phyloP scores from a whole-genome alignment of 2,888 invertebrate genomes.

The Limenitis camilla region DNA sequence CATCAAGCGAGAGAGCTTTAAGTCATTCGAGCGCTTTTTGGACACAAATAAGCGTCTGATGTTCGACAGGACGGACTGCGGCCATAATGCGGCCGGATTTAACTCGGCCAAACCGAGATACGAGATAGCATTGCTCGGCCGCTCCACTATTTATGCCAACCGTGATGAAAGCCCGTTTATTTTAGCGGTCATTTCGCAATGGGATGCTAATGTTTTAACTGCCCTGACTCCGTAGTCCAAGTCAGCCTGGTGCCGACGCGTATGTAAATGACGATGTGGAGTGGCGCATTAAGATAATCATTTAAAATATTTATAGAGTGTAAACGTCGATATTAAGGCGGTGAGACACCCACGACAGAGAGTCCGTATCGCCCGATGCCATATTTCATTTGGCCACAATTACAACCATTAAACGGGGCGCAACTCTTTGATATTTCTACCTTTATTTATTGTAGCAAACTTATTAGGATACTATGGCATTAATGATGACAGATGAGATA shows the following conservation, averaged over 20 bases:
- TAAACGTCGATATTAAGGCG: conserved; percentile 64
- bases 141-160: conserved; percentile 29
- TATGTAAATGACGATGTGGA: conserved; percentile 50
- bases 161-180: conserved; percentile 41
- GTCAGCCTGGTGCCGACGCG: conserved; percentile 34
- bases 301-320: conserved; percentile 67
- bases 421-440: conserved; percentile 65
- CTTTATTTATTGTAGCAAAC: conserved; percentile 69
- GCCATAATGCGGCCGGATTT: conserved; percentile 60
- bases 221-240: conserved; percentile 26
- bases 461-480: conserved; percentile 71
- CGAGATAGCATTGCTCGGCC: conserved; percentile 1
- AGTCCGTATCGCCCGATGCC: conserved; percentile 45
- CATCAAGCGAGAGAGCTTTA: conserved; percentile 67
- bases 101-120: conserved; percentile 17
- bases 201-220: conserved; percentile 47
- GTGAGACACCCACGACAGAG: conserved; percentile 62
- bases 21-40: conserved; percentile 70
- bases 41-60: conserved; percentile 71
- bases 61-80: conserved; percentile 54
- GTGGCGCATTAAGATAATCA: conserved; percentile 56
- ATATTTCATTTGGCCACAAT: conserved; percentile 71
- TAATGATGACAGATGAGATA: conserved; percentile 73
- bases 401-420: conserved; percentile 70
- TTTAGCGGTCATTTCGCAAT: conserved; percentile 40